Evolutionary conservation across 2,113 vertebrate genomes (phyloP).

Genomic region (Vidua chalybeata): DNA sequence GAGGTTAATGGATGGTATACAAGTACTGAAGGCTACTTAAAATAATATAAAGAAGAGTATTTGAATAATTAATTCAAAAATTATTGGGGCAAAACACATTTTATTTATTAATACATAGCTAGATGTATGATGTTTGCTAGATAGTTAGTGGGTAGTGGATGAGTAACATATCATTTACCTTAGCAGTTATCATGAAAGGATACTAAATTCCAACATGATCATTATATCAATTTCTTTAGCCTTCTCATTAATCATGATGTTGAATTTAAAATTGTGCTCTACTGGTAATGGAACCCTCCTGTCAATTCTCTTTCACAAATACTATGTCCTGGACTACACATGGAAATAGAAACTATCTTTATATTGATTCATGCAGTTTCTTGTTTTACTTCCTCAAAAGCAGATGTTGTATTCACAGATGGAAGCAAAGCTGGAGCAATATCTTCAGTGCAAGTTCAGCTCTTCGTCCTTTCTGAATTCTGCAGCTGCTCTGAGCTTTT

Average conservation of each 20-base stretch:
- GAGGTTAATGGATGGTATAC: background rate
- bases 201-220: background rate
- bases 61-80: background rate
- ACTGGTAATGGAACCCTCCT: background rate
- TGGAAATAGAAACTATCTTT: constrained; percentile 22
- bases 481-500: constrained; percentile 59
- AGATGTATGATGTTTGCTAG: background rate
- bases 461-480: constrained; percentile 38
- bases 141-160: background rate
- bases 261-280: background rate
- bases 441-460: constrained; percentile 46
- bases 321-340: background rate
- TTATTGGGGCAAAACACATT: background rate
- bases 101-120: background rate
- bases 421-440: constrained; percentile 43
- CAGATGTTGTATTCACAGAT: constrained; percentile 59
- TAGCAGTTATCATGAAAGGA: background rate
- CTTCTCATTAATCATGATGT: background rate
- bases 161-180: background rate
- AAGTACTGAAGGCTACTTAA: background rate
- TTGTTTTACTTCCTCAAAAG: constrained; percentile 52
- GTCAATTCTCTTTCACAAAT: constrained; percentile 18
- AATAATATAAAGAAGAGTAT: background rate
- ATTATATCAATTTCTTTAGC: background rate
- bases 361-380: constrained; percentile 45